Evolutionary conservation across 2,888 invertebrate genomes (phyloP).

Genomic region (Hyalella azteca): DNA sequence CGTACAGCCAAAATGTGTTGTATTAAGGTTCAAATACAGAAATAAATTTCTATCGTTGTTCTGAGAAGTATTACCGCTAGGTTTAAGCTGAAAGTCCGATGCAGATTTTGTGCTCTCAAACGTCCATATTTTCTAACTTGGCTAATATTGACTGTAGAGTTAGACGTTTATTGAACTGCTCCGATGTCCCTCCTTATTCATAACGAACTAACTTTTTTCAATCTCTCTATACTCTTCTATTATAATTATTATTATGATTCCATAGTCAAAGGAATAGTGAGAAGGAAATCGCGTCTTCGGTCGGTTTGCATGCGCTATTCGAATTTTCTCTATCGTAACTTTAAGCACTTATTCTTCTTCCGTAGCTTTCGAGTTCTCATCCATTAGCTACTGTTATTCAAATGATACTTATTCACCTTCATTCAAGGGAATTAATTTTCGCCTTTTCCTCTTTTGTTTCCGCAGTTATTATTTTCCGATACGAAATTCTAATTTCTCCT

Average conservation of each 20-base stretch:
- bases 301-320: slow-evolving; percentile 3
- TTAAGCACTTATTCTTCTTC: slow-evolving; percentile 6
- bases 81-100: slow-evolving; percentile 26
- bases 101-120: slow-evolving; percentile 1
- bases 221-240: slow-evolving; percentile 25
- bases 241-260: slow-evolving; percentile 1
- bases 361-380: too few relatives aligned
- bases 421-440: too few relatives aligned
- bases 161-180: slow-evolving; percentile 24
- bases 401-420: too few relatives aligned
- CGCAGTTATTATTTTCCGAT: too few relatives aligned
- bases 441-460: too few relatives aligned
- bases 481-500: too few relatives aligned
- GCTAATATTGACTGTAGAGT: slow-evolving; percentile 25
- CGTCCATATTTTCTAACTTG: slow-evolving; percentile 36
- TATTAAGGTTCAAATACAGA: slow-evolving; percentile 21
- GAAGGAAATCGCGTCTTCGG: not conserved
- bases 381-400: too few relatives aligned
- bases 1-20: slow-evolving; percentile 25
- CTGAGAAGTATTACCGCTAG: slow-evolving; percentile 35
- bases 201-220: slow-evolving; percentile 20
- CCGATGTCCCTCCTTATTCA: slow-evolving; percentile 35
- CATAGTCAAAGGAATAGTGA: not conserved
- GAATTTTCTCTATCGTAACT: not conserved
- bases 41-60: slow-evolving; percentile 33